A percentile compares a stretch with the other conserved stretches of the same genome.
phyloP scores from a whole-genome alignment of 2,888 invertebrate species.

The Agrochola lychnidis region DNA sequence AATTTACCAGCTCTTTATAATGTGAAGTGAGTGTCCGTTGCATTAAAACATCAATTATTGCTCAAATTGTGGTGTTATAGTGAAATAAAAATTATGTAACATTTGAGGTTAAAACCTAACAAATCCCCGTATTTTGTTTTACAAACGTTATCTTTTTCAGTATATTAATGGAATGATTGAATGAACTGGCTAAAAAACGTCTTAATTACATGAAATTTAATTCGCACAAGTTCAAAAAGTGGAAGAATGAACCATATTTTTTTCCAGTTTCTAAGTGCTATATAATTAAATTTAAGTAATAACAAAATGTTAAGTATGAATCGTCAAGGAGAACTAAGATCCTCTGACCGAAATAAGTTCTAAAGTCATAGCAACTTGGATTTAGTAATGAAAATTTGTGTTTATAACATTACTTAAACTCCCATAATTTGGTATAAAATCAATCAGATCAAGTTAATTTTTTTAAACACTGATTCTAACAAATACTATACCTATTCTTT shows the following conservation, averaged over 20 bases:
- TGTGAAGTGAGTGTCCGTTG: slow-evolving; percentile 86
- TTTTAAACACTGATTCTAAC: background rate
- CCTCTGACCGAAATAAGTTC: background rate
- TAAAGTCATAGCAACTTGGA: background rate
- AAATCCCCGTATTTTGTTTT: slow-evolving; percentile 43
- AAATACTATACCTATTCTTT: background rate
- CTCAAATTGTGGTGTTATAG: slow-evolving; percentile 45
- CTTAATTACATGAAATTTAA: background rate
- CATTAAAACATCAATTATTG: slow-evolving; percentile 44
- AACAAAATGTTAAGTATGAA: background rate
- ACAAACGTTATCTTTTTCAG: background rate
- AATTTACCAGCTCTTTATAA: slow-evolving; percentile 87
- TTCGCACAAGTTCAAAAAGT: background rate
- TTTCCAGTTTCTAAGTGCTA: background rate
- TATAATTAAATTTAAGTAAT: background rate
- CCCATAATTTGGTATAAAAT: background rate
- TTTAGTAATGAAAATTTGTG: background rate
- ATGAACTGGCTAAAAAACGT: background rate
- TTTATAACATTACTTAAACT: background rate
- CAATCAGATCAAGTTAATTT: background rate
- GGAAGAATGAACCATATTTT: background rate
- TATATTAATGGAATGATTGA: background rate
- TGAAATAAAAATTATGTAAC: slow-evolving; percentile 85
- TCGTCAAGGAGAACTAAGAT: background rate
- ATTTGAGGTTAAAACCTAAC: slow-evolving; percentile 78